phyloP scores from a whole-genome alignment of 2,113 vertebrate genomes.

The Nyctereutes procyonoides region DNA sequence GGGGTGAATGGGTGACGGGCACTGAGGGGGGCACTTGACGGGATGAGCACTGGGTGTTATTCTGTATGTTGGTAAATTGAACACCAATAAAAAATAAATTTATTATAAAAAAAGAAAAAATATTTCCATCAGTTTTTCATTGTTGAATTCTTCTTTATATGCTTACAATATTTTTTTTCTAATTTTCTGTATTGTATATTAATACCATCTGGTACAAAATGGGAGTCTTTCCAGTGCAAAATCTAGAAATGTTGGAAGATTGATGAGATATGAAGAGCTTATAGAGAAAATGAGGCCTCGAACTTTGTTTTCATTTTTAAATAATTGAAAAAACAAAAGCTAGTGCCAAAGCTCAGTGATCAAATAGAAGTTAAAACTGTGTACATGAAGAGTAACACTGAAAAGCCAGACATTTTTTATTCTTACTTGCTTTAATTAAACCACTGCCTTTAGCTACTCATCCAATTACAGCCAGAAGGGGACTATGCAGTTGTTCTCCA shows the following conservation, averaged over 20 bases:
- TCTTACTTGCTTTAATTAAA: constrained; percentile 32
- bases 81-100: no score
- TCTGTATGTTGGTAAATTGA: no score
- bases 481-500: neutral
- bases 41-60: no score
- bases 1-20: no score
- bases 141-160: constrained; percentile 66
- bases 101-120: neutral
- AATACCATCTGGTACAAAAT: constrained; percentile 36
- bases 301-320: constrained; percentile 60
- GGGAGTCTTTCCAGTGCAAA: neutral
- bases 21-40: no score
- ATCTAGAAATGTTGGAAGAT: constrained; percentile 52
- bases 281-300: constrained; percentile 2
- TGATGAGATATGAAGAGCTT: constrained; percentile 69
- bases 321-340: constrained; percentile 64
- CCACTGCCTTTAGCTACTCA: neutral
- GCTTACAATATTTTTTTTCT: constrained; percentile 49
- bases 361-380: neutral
- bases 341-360: neutral
- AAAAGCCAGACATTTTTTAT: constrained; percentile 20
- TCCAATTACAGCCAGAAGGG: neutral
- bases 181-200: constrained; percentile 47
- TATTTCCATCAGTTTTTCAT: constrained; percentile 54
- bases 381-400: neutral